Evolutionary conservation across 2,888 invertebrate species (phyloP), one percentile per base, ranked within the genome.

Genomic region (Parnassius smintheus): DNA sequence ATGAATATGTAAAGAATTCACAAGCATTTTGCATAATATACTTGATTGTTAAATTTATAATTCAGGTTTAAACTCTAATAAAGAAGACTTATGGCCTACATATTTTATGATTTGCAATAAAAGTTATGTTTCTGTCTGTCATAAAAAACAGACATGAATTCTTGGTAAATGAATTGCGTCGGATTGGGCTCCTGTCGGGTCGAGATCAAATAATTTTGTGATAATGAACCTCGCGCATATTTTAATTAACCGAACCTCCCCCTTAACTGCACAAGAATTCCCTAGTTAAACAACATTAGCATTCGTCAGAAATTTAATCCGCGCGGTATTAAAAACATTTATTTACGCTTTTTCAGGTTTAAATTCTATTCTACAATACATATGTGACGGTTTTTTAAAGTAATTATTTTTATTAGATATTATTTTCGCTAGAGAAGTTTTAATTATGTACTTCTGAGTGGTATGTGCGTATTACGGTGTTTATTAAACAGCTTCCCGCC

Each of bases 231-330:
- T 85, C 74, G 75, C 76, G 82, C 81, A 83, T 86, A 87, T 91
- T 91, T 91, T 89, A 91, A 90, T 91, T 90, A 91, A 89, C 89
- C 85, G 85, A 68, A 82, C 81, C 84, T 83, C 85, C 88, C 81
- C 85, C 82, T 78, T 81, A 85, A 86, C 79, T 86, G 87, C 84
- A 88, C 87, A 88, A 88, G 89, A 88, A 89, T 89, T 87, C 87
- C 86, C 88, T 82, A 80, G 85, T 85, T 86, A 85, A 87, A 87
- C 89, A 87, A 86, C 88, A 90, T 91, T 88, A 87, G 82, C 85
- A 85, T 87, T 86, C 86, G 85, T 80, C 78, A 83, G 84, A 85
- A 90, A 87, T 90, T 86, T 86, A 85, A 89, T 88, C 85, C 83
- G 78, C 73, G 75, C 79, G 68, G 80, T 83, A 80, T 74, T 76